These are phyloP conservation scores for Drosophila funebris DNA, from an alignment of 1,140 invertebrate genomes.

Conservation along the genomic window DNA sequence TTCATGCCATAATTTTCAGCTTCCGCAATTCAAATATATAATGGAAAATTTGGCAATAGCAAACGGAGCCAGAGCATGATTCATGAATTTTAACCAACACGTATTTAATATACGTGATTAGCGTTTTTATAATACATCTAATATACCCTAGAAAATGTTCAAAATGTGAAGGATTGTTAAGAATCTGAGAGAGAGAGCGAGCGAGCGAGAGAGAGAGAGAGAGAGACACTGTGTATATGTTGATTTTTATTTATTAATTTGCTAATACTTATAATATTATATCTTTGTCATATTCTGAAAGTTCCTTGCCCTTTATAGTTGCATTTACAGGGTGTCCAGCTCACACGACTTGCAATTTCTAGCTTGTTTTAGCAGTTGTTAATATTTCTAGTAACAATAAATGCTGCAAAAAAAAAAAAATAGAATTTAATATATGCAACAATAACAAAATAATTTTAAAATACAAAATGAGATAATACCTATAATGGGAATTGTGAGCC, in stretches of 20 bases:
- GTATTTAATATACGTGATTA: conserved; percentile 59
- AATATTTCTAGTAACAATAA: background rate
- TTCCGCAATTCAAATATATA: conserved; percentile 61
- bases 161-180: too few species aligned
- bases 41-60: conserved; percentile 57
- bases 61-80: conserved; percentile 42
- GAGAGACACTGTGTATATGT: too few species aligned
- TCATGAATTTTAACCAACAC: conserved; percentile 33
- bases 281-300: too few species aligned
- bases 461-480: conserved; percentile 36
- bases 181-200: too few species aligned
- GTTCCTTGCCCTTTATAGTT: too few species aligned
- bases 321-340: too few species aligned
- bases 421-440: conserved; percentile 41
- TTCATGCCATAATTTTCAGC: conserved; percentile 60
- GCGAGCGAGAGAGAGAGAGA: too few species aligned
- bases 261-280: too few species aligned
- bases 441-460: conserved; percentile 22
- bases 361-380: background rate
- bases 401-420: conserved; percentile 5
- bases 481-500: conserved; percentile 7
- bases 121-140: conserved; percentile 17
- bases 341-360: background rate
- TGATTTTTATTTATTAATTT: too few species aligned
- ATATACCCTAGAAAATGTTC: background rate